Evolutionary conservation across 2,113 vertebrate genomes (phyloP).

Genomic region (Lethenteron camtschaticum): DNA sequence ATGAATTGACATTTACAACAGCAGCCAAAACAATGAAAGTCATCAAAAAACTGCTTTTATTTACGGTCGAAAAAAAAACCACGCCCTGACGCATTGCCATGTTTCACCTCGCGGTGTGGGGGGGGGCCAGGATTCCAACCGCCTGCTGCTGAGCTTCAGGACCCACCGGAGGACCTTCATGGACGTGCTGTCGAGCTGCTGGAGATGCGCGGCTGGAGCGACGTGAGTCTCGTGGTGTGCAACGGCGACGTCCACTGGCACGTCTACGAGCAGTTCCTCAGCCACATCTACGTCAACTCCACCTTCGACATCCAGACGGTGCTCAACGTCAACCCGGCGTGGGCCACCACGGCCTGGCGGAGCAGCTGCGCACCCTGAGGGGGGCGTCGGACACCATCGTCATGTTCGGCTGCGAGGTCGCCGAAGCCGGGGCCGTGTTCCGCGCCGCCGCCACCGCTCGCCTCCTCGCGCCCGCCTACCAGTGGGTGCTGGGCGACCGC

Average conservation of each 20-base stretch:
- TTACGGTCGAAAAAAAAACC: too few relatives aligned
- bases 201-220: conserved; percentile 84
- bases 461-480: conserved; percentile 37
- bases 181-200: conserved; percentile 59
- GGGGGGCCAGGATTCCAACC: conserved; percentile 51
- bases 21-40: too few relatives aligned
- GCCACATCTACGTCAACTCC: conserved; percentile 52
- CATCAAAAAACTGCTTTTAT: too few relatives aligned
- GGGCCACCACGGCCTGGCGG: conserved; percentile 31
- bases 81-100: too few relatives aligned
- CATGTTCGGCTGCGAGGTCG: conserved; percentile 73
- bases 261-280: conserved; percentile 46
- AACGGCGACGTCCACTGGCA: conserved; percentile 40
- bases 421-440: conserved; percentile 45
- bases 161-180: conserved; percentile 41
- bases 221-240: conserved; percentile 72
- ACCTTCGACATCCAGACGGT: conserved; percentile 55
- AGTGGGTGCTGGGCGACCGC: conserved; percentile 81
- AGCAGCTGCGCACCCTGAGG: conserved; percentile 40
- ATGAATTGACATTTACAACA: too few relatives aligned
- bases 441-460: conserved; percentile 34
- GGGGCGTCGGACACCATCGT: conserved; percentile 46
- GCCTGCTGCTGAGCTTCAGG: conserved; percentile 77
- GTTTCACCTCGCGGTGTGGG: too few relatives aligned
- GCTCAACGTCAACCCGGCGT: conserved; percentile 52